Conservation (phyloP, 2,888 invertebrate species). For the Cheilosia impressa region DNA sequence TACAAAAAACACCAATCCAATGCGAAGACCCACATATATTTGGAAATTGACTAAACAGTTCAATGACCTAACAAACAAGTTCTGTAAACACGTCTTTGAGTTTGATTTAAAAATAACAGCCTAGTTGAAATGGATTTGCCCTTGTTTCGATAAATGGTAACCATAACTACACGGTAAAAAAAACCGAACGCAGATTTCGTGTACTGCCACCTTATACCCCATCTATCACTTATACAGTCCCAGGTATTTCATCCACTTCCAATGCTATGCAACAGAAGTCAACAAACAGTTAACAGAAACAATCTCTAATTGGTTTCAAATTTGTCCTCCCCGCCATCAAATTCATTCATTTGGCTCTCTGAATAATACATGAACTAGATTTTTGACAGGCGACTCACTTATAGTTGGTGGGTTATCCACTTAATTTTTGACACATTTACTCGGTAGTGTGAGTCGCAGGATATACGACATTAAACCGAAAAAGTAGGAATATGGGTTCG, state of each 20-base stretch:
- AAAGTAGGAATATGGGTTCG: conserved; percentile 39
- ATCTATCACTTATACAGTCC: not conserved
- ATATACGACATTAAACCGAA: conserved; percentile 21
- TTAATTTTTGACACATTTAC: conserved; percentile 26
- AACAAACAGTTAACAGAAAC: conserved; percentile 7
- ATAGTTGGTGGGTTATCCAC: conserved; percentile 29
- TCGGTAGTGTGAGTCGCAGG: conserved; percentile 21
- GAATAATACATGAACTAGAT: conserved; percentile 56
- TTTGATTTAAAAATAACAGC: not conserved
- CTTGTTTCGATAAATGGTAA: not conserved
- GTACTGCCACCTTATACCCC: not conserved
- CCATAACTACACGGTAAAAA: conserved; percentile 10
- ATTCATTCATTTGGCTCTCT: conserved; percentile 26
- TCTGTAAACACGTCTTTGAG: not conserved
- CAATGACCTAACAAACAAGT: conserved; percentile 4
- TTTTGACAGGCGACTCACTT: conserved; percentile 37
- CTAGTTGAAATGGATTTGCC: conserved; percentile 1
- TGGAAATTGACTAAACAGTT: not conserved
- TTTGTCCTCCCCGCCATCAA: conserved; percentile 53
- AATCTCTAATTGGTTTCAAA: conserved; percentile 49
- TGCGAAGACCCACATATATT: too few species aligned
- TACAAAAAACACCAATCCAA: not conserved
- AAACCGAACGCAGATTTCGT: conserved; percentile 7
- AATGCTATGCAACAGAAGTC: conserved; percentile 3
- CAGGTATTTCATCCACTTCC: not conserved